Conservation (phyloP, 2,888 invertebrate species). For the Polyommatus icarus region DNA sequence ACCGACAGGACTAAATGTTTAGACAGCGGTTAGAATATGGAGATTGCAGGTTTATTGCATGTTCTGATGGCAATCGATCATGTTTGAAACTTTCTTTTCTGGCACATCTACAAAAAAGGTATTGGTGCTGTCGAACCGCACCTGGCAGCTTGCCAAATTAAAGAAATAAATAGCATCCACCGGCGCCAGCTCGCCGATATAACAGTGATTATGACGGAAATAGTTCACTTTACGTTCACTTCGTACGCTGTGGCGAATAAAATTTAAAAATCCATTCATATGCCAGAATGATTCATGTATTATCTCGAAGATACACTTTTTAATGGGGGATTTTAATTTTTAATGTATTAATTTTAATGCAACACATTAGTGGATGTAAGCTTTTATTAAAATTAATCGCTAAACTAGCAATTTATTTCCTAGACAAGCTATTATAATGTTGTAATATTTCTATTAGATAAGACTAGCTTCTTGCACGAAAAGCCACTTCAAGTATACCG, state of each 20-base stretch:
- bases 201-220: conserved; percentile 60
- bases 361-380: not conserved
- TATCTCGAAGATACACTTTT: not conserved
- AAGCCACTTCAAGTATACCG: too few relatives aligned
- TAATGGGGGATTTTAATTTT: not conserved
- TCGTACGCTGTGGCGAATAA: conserved; percentile 2
- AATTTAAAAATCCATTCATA: not conserved
- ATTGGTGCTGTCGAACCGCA: conserved; percentile 52
- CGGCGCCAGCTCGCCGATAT: conserved; percentile 66
- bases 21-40: not conserved
- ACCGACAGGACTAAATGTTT: not conserved
- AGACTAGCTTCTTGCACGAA: not conserved
- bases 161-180: conserved; percentile 69
- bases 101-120: conserved; percentile 38
- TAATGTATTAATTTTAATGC: conserved; percentile 10
- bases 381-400: not conserved
- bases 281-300: conserved; percentile 10
- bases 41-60: conserved; percentile 10
- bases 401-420: not conserved
- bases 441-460: not conserved
- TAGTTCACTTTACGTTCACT: conserved; percentile 52
- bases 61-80: conserved; percentile 39
- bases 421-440: not conserved
- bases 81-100: conserved; percentile 75
- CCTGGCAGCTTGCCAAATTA: conserved; percentile 68